Percentiles rank a stretch among this genome's conserved stretches.
These are phyloP conservation scores for Syngnathus rostellatus DNA, from an alignment of 2,797 vertebrate genomes.

Conservation along the genomic window DNA sequence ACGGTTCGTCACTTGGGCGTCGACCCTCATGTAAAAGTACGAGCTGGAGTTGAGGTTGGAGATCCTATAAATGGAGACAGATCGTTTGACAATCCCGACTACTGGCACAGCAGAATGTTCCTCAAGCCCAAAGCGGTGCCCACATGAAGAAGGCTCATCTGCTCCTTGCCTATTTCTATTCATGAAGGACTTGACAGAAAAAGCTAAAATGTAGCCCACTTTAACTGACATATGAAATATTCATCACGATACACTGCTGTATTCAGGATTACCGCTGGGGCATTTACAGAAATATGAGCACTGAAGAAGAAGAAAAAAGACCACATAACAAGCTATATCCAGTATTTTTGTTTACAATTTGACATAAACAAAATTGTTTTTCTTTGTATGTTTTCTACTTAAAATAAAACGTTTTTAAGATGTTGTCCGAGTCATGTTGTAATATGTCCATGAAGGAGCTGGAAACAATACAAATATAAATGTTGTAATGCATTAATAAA, in stretches of 20 bases:
- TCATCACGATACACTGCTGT: slow-evolving; percentile 8
- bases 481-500: too few species aligned
- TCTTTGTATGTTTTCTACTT: slow-evolving; percentile 42
- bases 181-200: slow-evolving; percentile 56
- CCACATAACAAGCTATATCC: slow-evolving; percentile 47
- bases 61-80: slow-evolving; percentile 59
- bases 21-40: slow-evolving; percentile 67
- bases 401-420: slow-evolving; percentile 1
- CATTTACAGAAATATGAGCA: slow-evolving; percentile 32
- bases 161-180: slow-evolving; percentile 24
- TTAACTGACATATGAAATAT: slow-evolving; percentile 2
- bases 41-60: slow-evolving; percentile 47
- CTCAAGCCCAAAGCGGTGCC: slow-evolving; percentile 72
- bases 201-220: slow-evolving; percentile 34
- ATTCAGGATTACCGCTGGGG: slow-evolving; percentile 24
- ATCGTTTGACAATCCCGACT: slow-evolving; percentile 91
- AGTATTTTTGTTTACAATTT: slow-evolving; percentile 54
- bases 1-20: slow-evolving; percentile 23
- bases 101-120: slow-evolving; percentile 89
- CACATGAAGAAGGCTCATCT: slow-evolving; percentile 61
- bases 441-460: background rate
- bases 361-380: slow-evolving; percentile 40
- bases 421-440: background rate
- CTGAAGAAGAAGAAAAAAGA: slow-evolving; percentile 32
- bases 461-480: background rate